Conservation (phyloP, 2,113 vertebrate genomes). For the Arothron firmamentum region DNA sequence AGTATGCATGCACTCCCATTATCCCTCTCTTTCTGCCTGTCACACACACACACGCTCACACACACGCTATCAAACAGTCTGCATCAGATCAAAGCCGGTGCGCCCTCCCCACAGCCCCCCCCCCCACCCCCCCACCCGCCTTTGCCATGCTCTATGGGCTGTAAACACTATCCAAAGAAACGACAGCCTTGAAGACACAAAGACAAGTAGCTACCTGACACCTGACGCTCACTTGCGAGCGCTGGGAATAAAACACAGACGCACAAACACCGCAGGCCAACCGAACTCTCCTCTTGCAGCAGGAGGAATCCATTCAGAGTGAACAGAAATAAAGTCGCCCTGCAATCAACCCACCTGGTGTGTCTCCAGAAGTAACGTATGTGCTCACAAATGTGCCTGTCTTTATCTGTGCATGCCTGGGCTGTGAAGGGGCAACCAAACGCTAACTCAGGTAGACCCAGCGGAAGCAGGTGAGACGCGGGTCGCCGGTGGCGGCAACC, state of each 20-base stretch:
- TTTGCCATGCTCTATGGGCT: constrained; percentile 43
- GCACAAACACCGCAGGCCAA: constrained; percentile 34
- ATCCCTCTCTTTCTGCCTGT: constrained; percentile 26
- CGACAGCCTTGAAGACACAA: constrained; percentile 68
- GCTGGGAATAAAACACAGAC: constrained; percentile 47
- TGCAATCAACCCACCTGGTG: neutral
- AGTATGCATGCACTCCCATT: constrained; percentile 7
- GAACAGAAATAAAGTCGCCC: constrained; percentile 1
- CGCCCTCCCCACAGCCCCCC: constrained; percentile 13
- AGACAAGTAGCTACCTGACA: constrained; percentile 74
- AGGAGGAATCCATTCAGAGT: constrained; percentile 45
- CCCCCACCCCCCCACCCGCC: constrained; percentile 15
- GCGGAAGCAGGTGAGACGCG: constrained; percentile 61
- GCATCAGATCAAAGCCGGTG: constrained; percentile 64
- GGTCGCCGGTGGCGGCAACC: constrained; percentile 51
- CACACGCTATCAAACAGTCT: constrained; percentile 57
- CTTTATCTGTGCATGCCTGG: constrained; percentile 19
- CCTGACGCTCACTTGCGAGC: constrained; percentile 67
- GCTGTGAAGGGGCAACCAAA: constrained; percentile 26
- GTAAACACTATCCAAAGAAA: constrained; percentile 71
- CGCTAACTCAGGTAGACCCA: constrained; percentile 44
- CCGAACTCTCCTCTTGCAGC: constrained; percentile 47
- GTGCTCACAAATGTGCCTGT: neutral
- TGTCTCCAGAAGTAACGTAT: neutral
- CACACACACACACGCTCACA: constrained; percentile 6